Percentiles rank a stretch among this genome's conserved stretches.
phyloP scores from a whole-genome alignment of 2,888 invertebrate genomes.

The Nebria salina region DNA sequence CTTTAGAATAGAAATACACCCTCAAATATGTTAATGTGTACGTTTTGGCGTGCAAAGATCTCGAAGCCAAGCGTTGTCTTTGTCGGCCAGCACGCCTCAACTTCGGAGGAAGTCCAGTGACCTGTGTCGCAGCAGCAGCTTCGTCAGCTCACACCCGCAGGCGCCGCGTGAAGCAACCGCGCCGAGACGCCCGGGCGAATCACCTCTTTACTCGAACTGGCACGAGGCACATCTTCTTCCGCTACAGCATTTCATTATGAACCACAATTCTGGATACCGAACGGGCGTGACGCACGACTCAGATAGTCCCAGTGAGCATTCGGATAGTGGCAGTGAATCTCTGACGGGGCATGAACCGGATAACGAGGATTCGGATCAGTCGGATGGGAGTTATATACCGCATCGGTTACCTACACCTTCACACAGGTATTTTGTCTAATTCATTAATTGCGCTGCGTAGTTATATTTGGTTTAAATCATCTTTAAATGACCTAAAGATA shows the following conservation, averaged over 20 bases:
- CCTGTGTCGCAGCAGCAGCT: conserved; percentile 69
- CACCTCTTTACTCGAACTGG: conserved; percentile 78
- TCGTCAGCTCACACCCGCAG: conserved; percentile 58
- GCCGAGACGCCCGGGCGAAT: conserved; percentile 59
- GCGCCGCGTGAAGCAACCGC: conserved; percentile 24
- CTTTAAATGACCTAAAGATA: not conserved
- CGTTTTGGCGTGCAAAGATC: conserved; percentile 26
- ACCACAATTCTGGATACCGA: conserved; percentile 82
- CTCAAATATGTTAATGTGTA: conserved; percentile 7
- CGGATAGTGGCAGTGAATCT: conserved; percentile 77
- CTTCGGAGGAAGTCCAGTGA: conserved; percentile 65
- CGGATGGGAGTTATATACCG: conserved; percentile 74
- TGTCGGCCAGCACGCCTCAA: conserved; percentile 74
- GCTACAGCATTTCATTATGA: conserved; percentile 87
- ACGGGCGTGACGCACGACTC: conserved; percentile 76
- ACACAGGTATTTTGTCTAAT: conserved; percentile 30
- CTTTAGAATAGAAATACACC: not conserved
- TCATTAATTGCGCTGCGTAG: not conserved
- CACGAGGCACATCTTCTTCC: conserved; percentile 82
- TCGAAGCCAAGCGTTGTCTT: conserved; percentile 60
- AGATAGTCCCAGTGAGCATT: conserved; percentile 80
- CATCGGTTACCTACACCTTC: conserved; percentile 63
- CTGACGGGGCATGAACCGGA: conserved; percentile 79
- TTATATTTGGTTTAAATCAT: not conserved
- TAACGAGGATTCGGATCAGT: conserved; percentile 80